Conservation (phyloP, 1,140 invertebrate genomes). For the Prorops nasuta region DNA sequence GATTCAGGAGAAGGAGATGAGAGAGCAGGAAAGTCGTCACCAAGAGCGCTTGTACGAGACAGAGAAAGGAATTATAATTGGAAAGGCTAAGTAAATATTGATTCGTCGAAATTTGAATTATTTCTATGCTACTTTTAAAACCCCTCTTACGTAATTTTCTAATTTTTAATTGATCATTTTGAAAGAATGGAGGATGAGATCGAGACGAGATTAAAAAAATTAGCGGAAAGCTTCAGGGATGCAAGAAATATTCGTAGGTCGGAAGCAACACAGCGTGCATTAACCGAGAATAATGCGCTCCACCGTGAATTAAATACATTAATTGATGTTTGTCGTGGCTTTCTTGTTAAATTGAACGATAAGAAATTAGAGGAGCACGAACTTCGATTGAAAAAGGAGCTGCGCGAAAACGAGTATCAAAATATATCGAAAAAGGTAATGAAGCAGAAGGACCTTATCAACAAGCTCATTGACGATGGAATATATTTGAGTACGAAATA, state of each 20-base stretch:
- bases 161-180: neutral
- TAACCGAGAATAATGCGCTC: conserved; percentile 76
- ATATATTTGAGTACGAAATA: conserved; percentile 52
- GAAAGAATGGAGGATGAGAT: conserved; percentile 81
- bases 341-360: conserved; percentile 55
- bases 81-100: conserved; percentile 68
- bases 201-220: conserved; percentile 72
- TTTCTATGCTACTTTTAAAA: neutral
- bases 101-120: too few species aligned
- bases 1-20: conserved; percentile 72
- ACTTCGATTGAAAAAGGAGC: conserved; percentile 43
- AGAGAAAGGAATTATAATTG: conserved; percentile 79
- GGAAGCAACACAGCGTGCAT: conserved; percentile 79
- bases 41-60: conserved; percentile 75
- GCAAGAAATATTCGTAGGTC: conserved; percentile 82
- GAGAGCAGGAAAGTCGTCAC: conserved; percentile 73
- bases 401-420: conserved; percentile 52
- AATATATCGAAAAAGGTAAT: conserved; percentile 48
- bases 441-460: conserved; percentile 47
- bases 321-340: conserved; percentile 60
- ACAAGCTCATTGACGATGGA: conserved; percentile 50
- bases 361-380: conserved; percentile 44
- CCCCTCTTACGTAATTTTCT: neutral
- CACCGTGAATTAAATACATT: conserved; percentile 73
- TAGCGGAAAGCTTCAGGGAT: conserved; percentile 81